Base-by-base conservation (phyloP, 1,140 invertebrate species). In the Dreissena polymorpha region DNA sequence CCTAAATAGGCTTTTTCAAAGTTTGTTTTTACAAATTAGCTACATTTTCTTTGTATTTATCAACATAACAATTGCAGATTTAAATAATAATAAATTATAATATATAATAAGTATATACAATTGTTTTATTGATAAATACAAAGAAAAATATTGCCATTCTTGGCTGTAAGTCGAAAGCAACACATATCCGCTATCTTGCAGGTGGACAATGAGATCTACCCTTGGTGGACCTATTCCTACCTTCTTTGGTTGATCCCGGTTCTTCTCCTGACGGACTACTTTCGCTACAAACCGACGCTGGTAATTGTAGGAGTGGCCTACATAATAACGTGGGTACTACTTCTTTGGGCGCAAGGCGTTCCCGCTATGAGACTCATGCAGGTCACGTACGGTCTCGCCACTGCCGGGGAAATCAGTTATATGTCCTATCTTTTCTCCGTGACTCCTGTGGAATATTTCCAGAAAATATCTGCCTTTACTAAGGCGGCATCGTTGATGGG, bases 391-490 rank as follows among this genome's bases (percentile, higher is more conserved):
- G 97, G 97, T 0, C 93, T 97, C 18, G 97, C 96, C 88, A 95
- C 97, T 90, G 97, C 97, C 0, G 95, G 97, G 13, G 97, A 98
- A 93, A 95, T 98, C 0, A 97, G 97, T 0, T 98, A 98, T 92
- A 97, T 96, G 86, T 97, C 97, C 0, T 99, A 98, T 88, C 97
- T 98, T 84, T 99, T 98, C 93, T 96, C 97, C 13, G 97, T 97
- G 94, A 97, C 98, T 64, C 94, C 95, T 80, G 94, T 94, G 85
- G 92, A 95, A n/a, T 94, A 95, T 87, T 98, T 97, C 90, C 95
- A 97, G 87, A 94, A 95, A 85, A 96, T 97, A 0, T 96, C 97
- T 0, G 95, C 96, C 5, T 96, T 95, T 88, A 97, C 96, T 0
- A 94, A 95, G 86, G 95, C 95, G 16, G 96, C 96, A 10, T 94